These are phyloP conservation scores for Lepidochrysops patricia DNA, from an alignment of 2,888 invertebrate genomes.

Conservation along the genomic window DNA sequence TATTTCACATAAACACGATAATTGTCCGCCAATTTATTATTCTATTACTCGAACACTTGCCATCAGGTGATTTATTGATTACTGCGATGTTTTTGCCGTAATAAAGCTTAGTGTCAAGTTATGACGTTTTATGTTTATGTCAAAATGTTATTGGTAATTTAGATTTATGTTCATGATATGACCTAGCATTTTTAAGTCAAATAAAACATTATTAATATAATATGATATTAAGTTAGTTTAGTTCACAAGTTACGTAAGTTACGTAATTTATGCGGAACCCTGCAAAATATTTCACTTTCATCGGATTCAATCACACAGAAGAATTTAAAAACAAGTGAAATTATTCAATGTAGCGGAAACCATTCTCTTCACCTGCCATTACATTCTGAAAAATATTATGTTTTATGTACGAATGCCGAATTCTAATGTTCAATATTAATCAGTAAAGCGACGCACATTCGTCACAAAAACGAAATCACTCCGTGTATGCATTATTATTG, in stretches of 20 bases:
- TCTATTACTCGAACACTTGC: neutral
- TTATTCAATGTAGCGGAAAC: constrained; percentile 42
- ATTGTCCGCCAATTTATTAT: constrained; percentile 26
- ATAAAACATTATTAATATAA: too few species aligned
- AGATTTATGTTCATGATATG: neutral
- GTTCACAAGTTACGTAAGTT: too few species aligned
- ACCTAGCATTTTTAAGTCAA: too few species aligned
- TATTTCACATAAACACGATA: constrained; percentile 35
- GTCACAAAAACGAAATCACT: too few species aligned
- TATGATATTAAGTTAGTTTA: too few species aligned
- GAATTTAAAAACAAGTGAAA: neutral
- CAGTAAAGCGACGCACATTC: too few species aligned
- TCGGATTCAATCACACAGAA: neutral
- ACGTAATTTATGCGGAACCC: neutral
- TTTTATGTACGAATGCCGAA: too few species aligned
- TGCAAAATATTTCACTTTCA: neutral
- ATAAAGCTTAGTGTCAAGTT: constrained; percentile 16
- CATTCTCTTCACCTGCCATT: constrained; percentile 35
- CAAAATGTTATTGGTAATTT: neutral
- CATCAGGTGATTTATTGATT: neutral
- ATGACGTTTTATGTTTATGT: neutral
- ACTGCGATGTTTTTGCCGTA: constrained; percentile 13
- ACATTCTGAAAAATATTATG: constrained; percentile 12
- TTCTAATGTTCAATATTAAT: too few species aligned
- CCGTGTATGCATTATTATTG: too few species aligned